Base-by-base conservation (phyloP, 2,888 invertebrate species). In the Drosophila robusta region DNA sequence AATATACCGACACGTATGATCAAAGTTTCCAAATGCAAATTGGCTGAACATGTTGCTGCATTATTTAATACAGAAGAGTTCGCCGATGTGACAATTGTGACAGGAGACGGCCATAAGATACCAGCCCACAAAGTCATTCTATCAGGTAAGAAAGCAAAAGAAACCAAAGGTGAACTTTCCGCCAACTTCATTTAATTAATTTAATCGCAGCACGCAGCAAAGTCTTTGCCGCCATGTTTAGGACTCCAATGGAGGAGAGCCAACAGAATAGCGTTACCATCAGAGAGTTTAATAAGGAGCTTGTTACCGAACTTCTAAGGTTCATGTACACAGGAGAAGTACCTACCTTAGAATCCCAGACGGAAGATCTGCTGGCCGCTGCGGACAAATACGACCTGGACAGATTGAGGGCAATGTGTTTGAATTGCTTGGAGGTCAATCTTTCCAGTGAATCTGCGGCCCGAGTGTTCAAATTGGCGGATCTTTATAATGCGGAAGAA, bases 121-220 rank as follows among this genome's bases (percentile, higher is more conserved):
- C 46, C 16, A 3, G 46, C 12, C 18, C 47, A 47, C 32, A 47
- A 47, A 12, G 4, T 5, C 32, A 47, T 47, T 18, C 32, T 47
- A 7, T 47, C 46, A 47, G 32, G 46, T 47, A 47, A 47, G 32
- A 32, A 11, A 26, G 7, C 26, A 8, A 8, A 26, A 26, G 26
- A 26, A 26, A 8, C 26, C 26, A 26, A 26, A 26, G 1, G 7
- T 26, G 8, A 26, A 26, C 26, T 26, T 26, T 7, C 26, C 8
- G 26, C 1, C 8, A 26, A 26, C 26, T 26, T 26, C n/a, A 29
- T 26, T 26, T n/a, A 29, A 32, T 18, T n/a, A n/a, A n/a, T n/a
- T n/a, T n/a, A 3, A 1, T 32, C 7, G 12, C 46, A 46, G 46
- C 2, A 12, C 16, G 16, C 16, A 32, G 46, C 16, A 47, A 32